Percentiles rank a stretch among this genome's conserved stretches.
Evolutionary conservation across 2,113 vertebrate genomes (phyloP).

Genomic region (Clupea harengus): DNA sequence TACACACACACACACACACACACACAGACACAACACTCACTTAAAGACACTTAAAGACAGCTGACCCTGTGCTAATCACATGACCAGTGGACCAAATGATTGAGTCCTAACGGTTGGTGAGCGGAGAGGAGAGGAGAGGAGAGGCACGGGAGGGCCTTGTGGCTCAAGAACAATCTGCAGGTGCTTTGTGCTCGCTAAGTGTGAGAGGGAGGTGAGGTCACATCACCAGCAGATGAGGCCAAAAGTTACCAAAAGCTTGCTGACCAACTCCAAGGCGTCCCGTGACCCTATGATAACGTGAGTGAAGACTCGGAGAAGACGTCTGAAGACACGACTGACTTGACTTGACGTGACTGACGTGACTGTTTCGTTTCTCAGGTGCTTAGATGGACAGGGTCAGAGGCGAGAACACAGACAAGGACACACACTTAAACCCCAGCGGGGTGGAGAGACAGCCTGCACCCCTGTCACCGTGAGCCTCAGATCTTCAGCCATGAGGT

Average conservation of each 20-base stretch:
- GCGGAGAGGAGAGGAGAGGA: slow-evolving; percentile 60
- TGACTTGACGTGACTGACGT: neutral
- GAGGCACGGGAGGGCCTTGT: slow-evolving; percentile 38
- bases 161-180: slow-evolving; percentile 72
- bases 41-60: slow-evolving; percentile 76
- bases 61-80: slow-evolving; percentile 79
- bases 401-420: neutral
- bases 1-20: slow-evolving; percentile 19
- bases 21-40: neutral
- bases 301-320: neutral
- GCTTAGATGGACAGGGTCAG: neutral
- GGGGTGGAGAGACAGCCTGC: neutral
- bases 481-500: neutral
- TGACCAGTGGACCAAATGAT: slow-evolving; percentile 88
- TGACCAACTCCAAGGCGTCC: slow-evolving; percentile 4
- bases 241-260: slow-evolving; percentile 66
- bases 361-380: neutral
- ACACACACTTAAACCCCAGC: neutral
- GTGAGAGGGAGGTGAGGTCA: slow-evolving; percentile 78
- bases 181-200: slow-evolving; percentile 78
- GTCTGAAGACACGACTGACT: neutral
- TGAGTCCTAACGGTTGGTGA: slow-evolving; percentile 84
- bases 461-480: slow-evolving; percentile 19
- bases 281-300: neutral
- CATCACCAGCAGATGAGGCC: slow-evolving; percentile 75